These are phyloP conservation scores for Pangasius macronema DNA, from an alignment of 2,797 vertebrate species.

Conservation along the genomic window DNA sequence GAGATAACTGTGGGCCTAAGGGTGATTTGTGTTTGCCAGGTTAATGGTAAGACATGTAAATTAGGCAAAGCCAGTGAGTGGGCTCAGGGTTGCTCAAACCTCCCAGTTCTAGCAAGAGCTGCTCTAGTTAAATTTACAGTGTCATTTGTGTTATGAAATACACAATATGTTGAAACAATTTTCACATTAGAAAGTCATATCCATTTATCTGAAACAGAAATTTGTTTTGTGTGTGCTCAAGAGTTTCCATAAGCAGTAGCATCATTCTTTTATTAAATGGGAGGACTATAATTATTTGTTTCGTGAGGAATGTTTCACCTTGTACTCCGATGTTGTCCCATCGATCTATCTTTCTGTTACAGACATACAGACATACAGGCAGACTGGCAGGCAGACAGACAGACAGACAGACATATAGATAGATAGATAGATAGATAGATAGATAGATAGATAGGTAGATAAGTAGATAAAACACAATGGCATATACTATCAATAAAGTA, in stretches of 20 bases:
- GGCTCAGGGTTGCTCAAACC: background rate
- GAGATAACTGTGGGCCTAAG: constrained; percentile 31
- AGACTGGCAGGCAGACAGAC: too few species aligned
- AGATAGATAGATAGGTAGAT: background rate
- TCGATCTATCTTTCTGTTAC: too few species aligned
- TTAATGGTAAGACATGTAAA: background rate
- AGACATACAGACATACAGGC: too few species aligned
- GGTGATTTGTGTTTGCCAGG: constrained; percentile 21
- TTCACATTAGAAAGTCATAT: background rate
- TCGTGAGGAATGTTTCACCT: too few species aligned
- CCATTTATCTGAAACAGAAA: background rate
- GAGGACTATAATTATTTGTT: too few species aligned
- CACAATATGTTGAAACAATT: background rate
- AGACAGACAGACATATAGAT: too few species aligned
- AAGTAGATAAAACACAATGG: background rate
- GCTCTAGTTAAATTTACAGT: background rate
- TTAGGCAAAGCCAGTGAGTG: background rate
- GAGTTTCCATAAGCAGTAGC: background rate
- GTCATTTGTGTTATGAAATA: background rate
- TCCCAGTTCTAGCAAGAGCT: background rate
- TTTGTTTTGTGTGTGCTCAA: background rate
- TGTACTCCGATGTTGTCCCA: too few species aligned
- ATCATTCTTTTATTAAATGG: background rate
- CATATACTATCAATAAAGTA: background rate
- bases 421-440: background rate